Evolutionary conservation across 1,140 invertebrate genomes (phyloP), one percentile per base, ranked within the genome.

Genomic region (Lineus longissimus): DNA sequence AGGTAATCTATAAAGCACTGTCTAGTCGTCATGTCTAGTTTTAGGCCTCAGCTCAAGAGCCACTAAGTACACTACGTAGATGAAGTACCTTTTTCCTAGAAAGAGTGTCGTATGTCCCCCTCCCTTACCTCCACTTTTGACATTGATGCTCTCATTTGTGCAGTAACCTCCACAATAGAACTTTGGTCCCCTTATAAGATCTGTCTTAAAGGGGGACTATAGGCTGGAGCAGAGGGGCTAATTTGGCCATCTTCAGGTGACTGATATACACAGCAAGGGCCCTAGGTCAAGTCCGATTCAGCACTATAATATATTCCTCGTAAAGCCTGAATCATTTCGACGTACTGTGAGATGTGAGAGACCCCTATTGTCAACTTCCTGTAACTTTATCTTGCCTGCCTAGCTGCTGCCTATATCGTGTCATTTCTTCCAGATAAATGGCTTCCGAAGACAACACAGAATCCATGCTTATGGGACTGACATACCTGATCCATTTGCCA

Each of bases 391-490:
- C n/a, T n/a, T n/a, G n/a, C n/a, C n/a, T n/a, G n/a, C n/a, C n/a
- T n/a, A n/a, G n/a, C n/a, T n/a, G n/a, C n/a, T n/a, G n/a, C n/a
- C n/a, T n/a, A n/a, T n/a, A n/a, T n/a, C n/a, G n/a, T n/a, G n/a
- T n/a, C n/a, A 62, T 36, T n/a, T 7, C 30, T 83, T 84, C 68
- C 72, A 91, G 88, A 84, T 89, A 47, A 91, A 90, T 70, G 85
- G 85, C 43, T 86, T 89, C 62, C 85, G 91, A 62, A 94, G 94
- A 75, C 67, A 86, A 59, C 81, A 92, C 77, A 86, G 86, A 41
- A 94, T 96, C 56, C 88, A 87, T 71, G 87, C 89, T 1, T 85
- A 87, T 65, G 94, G 94, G 0, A 85, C 86, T 61, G 87, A 90
- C 74, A 77, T 94, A 54, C 89, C 93, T 1, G 81, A 86, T 63